A percentile compares a stretch with the other conserved stretches of the same genome.
These are phyloP conservation scores for Melanotaenia trifasciata DNA, from an alignment of 2,797 vertebrate genomes.

Conservation along the genomic window DNA sequence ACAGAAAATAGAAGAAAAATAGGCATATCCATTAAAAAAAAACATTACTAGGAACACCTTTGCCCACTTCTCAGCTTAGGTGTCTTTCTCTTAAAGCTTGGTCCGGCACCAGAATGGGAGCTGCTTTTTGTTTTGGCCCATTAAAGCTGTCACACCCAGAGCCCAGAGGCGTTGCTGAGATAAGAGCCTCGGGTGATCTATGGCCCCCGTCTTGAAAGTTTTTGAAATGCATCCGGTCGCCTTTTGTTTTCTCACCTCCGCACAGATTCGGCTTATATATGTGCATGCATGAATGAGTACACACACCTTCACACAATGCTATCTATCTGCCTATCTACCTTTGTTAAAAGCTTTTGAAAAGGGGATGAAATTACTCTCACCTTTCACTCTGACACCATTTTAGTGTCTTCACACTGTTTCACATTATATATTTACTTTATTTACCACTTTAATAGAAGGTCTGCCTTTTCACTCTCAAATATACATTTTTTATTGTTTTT, in stretches of 20 bases:
- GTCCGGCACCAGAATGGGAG: conserved; percentile 39
- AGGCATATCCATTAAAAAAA: conserved; percentile 49
- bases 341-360: conserved; percentile 82
- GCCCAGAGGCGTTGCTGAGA: conserved; percentile 66
- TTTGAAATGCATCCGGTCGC: conserved; percentile 57
- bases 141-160: conserved; percentile 61
- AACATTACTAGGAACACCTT: conserved; percentile 29
- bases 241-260: conserved; percentile 81
- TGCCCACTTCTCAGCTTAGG: conserved; percentile 35
- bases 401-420: conserved; percentile 76
- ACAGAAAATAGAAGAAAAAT: conserved; percentile 42
- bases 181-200: conserved; percentile 76
- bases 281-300: conserved; percentile 46
- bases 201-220: conserved; percentile 59
- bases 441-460: conserved; percentile 64
- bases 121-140: conserved; percentile 63
- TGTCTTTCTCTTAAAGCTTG: conserved; percentile 57
- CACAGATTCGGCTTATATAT: conserved; percentile 37
- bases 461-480: conserved; percentile 63
- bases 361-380: conserved; percentile 73
- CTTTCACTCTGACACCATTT: conserved; percentile 78
- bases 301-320: conserved; percentile 35
- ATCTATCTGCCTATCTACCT: conserved; percentile 33
- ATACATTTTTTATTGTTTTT: conserved; percentile 76
- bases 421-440: conserved; percentile 80